Conservation (phyloP, 1,140 invertebrate species). For the Sycobia sp. region DNA sequence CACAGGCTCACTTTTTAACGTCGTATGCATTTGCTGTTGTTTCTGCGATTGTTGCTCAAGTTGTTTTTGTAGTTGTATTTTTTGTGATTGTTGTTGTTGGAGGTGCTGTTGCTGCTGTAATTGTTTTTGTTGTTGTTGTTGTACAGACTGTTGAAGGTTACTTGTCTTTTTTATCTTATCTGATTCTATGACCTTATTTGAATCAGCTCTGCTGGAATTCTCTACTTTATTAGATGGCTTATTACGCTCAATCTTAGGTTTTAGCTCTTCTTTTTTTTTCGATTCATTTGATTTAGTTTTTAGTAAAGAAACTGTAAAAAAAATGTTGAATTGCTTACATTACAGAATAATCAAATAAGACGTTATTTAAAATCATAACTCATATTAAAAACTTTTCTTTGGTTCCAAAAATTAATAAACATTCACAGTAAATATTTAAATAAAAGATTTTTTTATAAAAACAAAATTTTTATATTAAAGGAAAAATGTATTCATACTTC, state of each 20-base stretch:
- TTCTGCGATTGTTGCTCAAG: conserved; percentile 12
- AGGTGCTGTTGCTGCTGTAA: conserved; percentile 16
- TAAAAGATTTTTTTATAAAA: no score
- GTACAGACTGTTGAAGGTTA: background rate
- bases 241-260: conserved; percentile 8
- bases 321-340: background rate
- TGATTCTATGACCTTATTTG: background rate
- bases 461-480: no score
- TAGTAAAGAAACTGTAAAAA: conserved; percentile 16
- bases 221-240: background rate
- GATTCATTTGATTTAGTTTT: conserved; percentile 16
- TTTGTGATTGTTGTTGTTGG: background rate
- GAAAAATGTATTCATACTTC: no score
- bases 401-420: background rate
- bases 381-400: background rate
- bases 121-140: conserved; percentile 3
- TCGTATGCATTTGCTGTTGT: background rate
- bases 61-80: background rate
- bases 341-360: no score
- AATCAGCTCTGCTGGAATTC: background rate
- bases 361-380: no score
- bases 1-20: background rate
- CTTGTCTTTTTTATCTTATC: conserved; percentile 1
- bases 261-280: conserved; percentile 8
- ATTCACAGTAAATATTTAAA: background rate